Evolutionary conservation across 2,888 invertebrate genomes (phyloP).

Genomic region (Andrena camellia): DNA sequence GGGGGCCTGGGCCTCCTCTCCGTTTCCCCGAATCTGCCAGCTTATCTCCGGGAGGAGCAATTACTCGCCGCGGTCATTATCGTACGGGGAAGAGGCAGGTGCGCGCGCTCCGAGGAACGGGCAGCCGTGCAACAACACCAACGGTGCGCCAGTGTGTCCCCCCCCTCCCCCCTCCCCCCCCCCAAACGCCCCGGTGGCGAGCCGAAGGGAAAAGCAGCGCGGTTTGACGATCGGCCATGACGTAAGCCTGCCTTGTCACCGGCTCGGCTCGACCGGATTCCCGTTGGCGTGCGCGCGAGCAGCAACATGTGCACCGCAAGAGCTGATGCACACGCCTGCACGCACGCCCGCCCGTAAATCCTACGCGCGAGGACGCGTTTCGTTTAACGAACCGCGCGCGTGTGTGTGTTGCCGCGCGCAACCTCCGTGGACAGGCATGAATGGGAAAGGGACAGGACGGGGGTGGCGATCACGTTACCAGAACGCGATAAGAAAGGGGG

Average conservation of each 20-base stretch:
- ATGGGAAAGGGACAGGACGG: conserved; percentile 33
- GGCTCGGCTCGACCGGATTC: conserved; percentile 35
- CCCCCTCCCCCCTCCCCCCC: too few species aligned
- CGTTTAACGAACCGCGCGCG: conserved; percentile 51
- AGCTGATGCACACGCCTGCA: background rate
- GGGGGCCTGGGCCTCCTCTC: too few species aligned
- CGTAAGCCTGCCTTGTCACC: conserved; percentile 59
- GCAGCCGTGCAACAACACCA: conserved; percentile 19
- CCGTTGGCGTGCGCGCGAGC: conserved; percentile 27
- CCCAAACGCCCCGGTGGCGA: too few species aligned
- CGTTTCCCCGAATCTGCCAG: too few species aligned
- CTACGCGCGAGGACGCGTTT: conserved; percentile 18
- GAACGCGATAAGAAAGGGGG: background rate
- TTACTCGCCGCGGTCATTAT: conserved; percentile 63
- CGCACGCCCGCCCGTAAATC: conserved; percentile 25
- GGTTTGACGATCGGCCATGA: conserved; percentile 68
- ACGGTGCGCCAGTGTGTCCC: conserved; percentile 6
- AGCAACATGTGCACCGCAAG: conserved; percentile 20
- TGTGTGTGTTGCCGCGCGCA: conserved; percentile 46
- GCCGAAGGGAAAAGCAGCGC: conserved; percentile 44
- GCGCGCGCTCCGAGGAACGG: conserved; percentile 47
- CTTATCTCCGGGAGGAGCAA: conserved; percentile 38
- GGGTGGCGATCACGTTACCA: conserved; percentile 11
- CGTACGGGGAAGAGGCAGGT: conserved; percentile 58
- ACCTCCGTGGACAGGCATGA: conserved; percentile 1